phyloP scores from a whole-genome alignment of 2,797 vertebrate genomes.

The Leuciscus waleckii region DNA sequence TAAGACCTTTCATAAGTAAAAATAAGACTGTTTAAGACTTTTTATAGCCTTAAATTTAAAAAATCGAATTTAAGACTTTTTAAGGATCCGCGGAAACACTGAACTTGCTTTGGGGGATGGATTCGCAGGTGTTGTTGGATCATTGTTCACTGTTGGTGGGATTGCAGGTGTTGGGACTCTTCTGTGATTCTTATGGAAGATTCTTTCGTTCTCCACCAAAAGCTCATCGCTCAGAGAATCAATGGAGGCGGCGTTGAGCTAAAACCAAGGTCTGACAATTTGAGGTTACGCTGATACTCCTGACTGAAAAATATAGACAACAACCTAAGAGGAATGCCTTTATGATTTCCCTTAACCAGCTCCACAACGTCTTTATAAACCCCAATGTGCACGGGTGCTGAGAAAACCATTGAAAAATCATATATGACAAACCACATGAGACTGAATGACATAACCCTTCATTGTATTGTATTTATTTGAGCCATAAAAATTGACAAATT shows the following conservation, averaged over 20 bases:
- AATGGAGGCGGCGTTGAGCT: conserved; percentile 56
- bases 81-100: too few species aligned
- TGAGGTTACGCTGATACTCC: conserved; percentile 66
- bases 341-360: conserved; percentile 64
- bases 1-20: too few species aligned
- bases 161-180: neutral
- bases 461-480: neutral
- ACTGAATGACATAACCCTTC: neutral
- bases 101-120: neutral
- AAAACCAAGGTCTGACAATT: conserved; percentile 67
- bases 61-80: too few species aligned
- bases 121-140: neutral
- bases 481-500: neutral
- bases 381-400: neutral
- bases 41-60: too few species aligned
- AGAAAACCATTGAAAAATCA: neutral
- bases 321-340: conserved; percentile 67
- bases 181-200: conserved; percentile 67
- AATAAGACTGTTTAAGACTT: too few species aligned
- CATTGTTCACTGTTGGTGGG: neutral
- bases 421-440: neutral
- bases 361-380: conserved; percentile 60
- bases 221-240: conserved; percentile 65
- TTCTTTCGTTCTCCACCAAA: conserved; percentile 54
- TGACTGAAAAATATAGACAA: conserved; percentile 64